Percentiles rank a stretch among this genome's conserved stretches.
phyloP scores from a whole-genome alignment of 2,113 vertebrate genomes.

The Urocitellus parryii region DNA sequence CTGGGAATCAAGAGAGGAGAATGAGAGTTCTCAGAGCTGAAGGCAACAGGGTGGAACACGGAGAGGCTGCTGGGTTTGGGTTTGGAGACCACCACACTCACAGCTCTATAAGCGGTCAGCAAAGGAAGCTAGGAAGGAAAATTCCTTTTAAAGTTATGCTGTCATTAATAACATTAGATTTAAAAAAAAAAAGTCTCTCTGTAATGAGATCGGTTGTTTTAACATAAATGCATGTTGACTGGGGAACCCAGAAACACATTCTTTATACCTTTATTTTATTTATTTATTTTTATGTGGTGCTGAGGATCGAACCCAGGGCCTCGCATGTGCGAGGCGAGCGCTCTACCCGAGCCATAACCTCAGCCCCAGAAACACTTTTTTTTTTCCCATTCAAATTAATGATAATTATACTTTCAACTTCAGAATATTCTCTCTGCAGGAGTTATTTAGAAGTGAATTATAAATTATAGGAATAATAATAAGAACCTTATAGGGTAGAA shows the following conservation, averaged over 20 bases:
- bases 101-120: background rate
- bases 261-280: background rate
- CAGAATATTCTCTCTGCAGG: background rate
- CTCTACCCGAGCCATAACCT: too few species aligned
- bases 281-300: too few species aligned
- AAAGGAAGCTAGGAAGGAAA: background rate
- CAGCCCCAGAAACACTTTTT: background rate
- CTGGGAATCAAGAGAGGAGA: background rate
- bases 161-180: background rate
- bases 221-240: background rate
- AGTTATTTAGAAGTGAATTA: constrained; percentile 12
- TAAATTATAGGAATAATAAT: background rate
- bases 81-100: background rate
- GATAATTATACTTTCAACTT: background rate
- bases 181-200: background rate
- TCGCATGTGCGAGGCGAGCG: too few species aligned
- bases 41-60: background rate
- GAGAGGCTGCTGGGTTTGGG: background rate
- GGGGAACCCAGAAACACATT: background rate
- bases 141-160: background rate
- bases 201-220: background rate
- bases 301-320: too few species aligned
- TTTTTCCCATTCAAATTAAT: background rate
- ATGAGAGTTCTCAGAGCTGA: background rate
- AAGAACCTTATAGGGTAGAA: background rate